phyloP scores from a whole-genome alignment of 2,797 vertebrate genomes.

The Phoxinus dragarum region DNA sequence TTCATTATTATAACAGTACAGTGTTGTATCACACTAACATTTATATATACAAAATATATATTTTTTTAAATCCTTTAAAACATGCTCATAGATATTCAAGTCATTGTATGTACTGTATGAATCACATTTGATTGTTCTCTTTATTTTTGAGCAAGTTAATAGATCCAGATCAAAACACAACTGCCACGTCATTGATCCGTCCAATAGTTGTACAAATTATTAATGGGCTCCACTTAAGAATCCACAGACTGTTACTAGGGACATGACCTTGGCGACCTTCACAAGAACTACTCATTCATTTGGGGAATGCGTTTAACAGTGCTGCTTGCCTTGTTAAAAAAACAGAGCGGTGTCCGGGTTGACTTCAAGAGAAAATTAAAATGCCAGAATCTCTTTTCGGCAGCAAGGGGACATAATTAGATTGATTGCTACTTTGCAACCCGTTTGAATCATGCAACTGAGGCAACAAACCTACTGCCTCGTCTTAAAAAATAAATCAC shows the following conservation, averaged over 20 bases:
- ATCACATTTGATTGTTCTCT: background rate
- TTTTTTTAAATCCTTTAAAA: no score
- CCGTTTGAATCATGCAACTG: constrained; percentile 1
- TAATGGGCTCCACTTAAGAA: background rate
- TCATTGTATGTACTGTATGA: background rate
- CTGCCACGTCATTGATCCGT: background rate
- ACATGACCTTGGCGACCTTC: background rate
- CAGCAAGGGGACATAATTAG: background rate
- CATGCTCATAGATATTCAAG: no score
- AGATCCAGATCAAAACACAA: background rate
- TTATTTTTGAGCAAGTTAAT: background rate
- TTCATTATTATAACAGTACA: no score
- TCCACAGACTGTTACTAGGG: background rate
- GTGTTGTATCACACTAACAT: background rate
- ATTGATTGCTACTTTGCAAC: constrained; percentile 10
- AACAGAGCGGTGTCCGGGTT: background rate
- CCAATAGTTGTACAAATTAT: constrained; percentile 7
- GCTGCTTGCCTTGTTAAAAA: constrained; percentile 6
- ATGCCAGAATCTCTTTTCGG: background rate
- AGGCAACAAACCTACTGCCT: constrained; percentile 1
- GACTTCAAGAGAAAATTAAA: background rate
- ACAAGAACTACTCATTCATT: constrained; percentile 9
- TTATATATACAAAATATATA: no score
- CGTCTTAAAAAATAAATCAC: background rate
- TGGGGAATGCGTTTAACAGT: background rate